Percentiles rank a stretch among this genome's conserved stretches.
Conservation (phyloP, 1,140 invertebrate genomes). For the Gryllus bimaculatus region DNA sequence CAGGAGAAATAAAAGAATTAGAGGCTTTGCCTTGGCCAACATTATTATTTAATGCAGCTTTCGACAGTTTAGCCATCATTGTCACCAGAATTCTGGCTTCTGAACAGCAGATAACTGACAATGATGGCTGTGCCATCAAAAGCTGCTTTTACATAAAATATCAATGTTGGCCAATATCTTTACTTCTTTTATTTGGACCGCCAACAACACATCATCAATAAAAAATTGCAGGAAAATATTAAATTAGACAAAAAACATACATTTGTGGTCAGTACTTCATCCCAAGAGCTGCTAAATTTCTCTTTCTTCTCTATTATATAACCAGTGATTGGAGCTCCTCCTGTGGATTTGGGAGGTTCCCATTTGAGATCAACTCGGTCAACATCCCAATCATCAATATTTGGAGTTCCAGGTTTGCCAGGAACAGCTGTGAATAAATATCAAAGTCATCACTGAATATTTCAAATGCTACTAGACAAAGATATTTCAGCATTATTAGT, state of each 20-base stretch:
- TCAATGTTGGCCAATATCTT: too few relatives aligned
- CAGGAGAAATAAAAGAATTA: too few relatives aligned
- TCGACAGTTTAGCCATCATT: too few relatives aligned
- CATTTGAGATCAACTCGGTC: conserved; percentile 89
- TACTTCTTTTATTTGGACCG: too few relatives aligned
- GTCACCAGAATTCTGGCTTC: too few relatives aligned
- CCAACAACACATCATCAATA: too few relatives aligned
- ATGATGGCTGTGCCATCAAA: too few relatives aligned
- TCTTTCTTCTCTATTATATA: conserved; percentile 97
- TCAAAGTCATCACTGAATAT: neutral
- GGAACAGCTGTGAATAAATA: conserved; percentile 53
- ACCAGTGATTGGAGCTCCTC: conserved; percentile 88
- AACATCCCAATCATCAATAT: conserved; percentile 87
- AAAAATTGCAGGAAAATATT: neutral
- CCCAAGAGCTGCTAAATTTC: conserved; percentile 79
- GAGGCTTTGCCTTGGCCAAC: too few relatives aligned
- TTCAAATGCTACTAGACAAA: neutral
- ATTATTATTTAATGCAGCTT: too few relatives aligned
- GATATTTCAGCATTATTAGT: neutral
- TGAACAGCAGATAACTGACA: too few relatives aligned
- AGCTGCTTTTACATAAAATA: too few relatives aligned
- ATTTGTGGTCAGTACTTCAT: conserved; percentile 71
- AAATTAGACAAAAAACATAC: conserved; percentile 34
- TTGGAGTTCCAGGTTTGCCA: conserved; percentile 78
- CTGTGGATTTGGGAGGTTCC: conserved; percentile 78